Percentiles rank a stretch among this genome's conserved stretches.
Evolutionary conservation across 1,140 invertebrate species (phyloP).

Genomic region (Grapholita molesta): DNA sequence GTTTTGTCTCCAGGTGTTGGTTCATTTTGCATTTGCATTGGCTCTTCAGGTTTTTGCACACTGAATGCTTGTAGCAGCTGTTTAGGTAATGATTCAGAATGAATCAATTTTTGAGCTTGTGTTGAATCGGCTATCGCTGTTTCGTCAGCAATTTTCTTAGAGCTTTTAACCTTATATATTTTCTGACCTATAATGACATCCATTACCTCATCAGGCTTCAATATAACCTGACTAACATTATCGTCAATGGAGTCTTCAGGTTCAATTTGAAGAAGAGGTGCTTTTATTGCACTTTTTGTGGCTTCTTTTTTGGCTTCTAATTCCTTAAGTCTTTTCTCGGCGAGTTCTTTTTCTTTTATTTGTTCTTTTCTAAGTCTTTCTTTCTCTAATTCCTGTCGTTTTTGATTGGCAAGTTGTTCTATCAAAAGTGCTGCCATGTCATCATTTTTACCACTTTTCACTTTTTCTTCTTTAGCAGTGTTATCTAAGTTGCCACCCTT

Average conservation of each 20-base stretch:
- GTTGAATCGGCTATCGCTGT: slow-evolving; percentile 33
- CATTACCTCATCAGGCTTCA: not conserved
- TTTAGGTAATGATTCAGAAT: no score
- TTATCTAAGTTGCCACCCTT: slow-evolving; percentile 2
- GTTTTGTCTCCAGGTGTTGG: no score
- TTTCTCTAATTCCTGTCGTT: not conserved
- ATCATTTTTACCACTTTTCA: not conserved
- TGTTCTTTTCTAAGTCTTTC: slow-evolving; percentile 24
- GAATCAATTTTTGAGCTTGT: not conserved
- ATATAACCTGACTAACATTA: not conserved
- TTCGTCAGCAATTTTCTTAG: slow-evolving; percentile 20
- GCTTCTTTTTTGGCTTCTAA: not conserved
- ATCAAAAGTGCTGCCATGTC: not conserved
- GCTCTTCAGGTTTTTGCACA: no score
- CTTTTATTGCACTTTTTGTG: slow-evolving; percentile 17
- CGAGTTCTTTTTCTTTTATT: slow-evolving; percentile 16
- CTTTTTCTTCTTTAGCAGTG: not conserved
- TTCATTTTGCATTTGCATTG: no score
- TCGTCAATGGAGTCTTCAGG: slow-evolving; percentile 13
- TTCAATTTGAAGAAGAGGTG: slow-evolving; percentile 24
- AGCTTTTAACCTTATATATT: slow-evolving; percentile 44
- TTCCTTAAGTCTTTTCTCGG: not conserved
- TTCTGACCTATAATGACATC: slow-evolving; percentile 54
- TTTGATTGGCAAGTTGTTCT: not conserved
- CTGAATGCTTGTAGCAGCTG: no score